Base-by-base conservation (phyloP, 2,113 vertebrate genomes). In the Melozone crissalis region DNA sequence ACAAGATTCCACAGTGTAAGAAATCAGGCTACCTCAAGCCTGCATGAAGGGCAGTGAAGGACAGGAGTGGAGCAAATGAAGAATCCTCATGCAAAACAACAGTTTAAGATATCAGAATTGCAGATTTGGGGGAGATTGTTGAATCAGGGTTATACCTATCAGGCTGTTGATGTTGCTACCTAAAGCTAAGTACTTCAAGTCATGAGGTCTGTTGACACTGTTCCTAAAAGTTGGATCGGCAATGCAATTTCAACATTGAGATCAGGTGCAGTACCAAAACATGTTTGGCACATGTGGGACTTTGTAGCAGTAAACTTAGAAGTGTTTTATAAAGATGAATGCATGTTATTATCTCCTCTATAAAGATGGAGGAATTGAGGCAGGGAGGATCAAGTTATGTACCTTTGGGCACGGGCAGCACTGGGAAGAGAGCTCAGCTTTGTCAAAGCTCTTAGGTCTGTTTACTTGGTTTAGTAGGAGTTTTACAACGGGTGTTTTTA, bases 121-220 rank as follows among this genome's bases (percentile, higher is more conserved):
- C 46, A 87, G 22, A 61, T 77, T 15, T 68, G 33, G 22, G 41
- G 41, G 13, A 37, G 19, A 55, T 11, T 43, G 18, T 46, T 71
- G n/a, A 9, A 1, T 35, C 41, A 62, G 20, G 23, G 20, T 44
- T 66, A 39, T 37, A 78, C 14, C 33, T 37, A 26, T 31, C 35
- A 62, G 61, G n/a, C 27, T 75, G 30, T 33, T 66, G 37, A 13
- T 13, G 26, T 23, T 58, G 51, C 41, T 37, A 19, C 41, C 9
- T 49, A 84, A 86, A 77, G 28, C 49, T n/a, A 39, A 55, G 28
- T 26, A 11, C 21, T 92, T 95, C 59, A 71, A 69, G 35, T 39
- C 9, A 1, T 11, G 14, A 44, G 39, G 22, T 43, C 43, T 43
- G 23, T 33, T 83, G 68, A 26, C 0, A 3, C 10, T 19, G 4